Percentiles rank a stretch among this genome's conserved stretches.
These are phyloP conservation scores for Smutsia temminckii DNA, from an alignment of 2,797 vertebrate genomes.

Conservation along the genomic window DNA sequence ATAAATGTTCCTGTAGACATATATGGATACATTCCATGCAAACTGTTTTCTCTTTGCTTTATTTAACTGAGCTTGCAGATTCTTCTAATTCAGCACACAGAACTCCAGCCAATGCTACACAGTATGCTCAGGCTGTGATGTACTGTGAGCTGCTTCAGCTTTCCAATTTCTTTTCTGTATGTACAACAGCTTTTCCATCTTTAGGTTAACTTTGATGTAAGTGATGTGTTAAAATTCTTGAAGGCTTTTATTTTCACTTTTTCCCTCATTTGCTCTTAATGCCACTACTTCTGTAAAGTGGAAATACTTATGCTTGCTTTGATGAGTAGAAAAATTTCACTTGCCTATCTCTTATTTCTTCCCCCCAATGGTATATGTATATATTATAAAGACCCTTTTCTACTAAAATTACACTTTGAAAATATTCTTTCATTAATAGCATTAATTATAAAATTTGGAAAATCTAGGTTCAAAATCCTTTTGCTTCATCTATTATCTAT, in stretches of 20 bases:
- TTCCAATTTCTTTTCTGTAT: neutral
- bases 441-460: neutral
- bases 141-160: neutral
- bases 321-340: neutral
- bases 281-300: neutral
- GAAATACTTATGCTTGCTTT: neutral
- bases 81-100: neutral
- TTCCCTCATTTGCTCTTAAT: neutral
- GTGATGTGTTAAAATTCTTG: neutral
- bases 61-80: neutral
- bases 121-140: accelerated
- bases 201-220: neutral
- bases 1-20: neutral
- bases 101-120: neutral
- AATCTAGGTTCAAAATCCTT: neutral
- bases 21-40: neutral
- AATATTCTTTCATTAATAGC: neutral
- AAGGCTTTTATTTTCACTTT: neutral
- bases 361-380: neutral
- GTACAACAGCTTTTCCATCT: neutral
- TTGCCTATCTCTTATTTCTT: neutral
- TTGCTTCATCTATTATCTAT: neutral
- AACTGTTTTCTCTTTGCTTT: neutral
- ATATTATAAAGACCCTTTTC: neutral
- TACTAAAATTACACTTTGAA: neutral